Evolutionary conservation across 2,113 vertebrate genomes (phyloP).

Genomic region (Oceanodroma tethys): DNA sequence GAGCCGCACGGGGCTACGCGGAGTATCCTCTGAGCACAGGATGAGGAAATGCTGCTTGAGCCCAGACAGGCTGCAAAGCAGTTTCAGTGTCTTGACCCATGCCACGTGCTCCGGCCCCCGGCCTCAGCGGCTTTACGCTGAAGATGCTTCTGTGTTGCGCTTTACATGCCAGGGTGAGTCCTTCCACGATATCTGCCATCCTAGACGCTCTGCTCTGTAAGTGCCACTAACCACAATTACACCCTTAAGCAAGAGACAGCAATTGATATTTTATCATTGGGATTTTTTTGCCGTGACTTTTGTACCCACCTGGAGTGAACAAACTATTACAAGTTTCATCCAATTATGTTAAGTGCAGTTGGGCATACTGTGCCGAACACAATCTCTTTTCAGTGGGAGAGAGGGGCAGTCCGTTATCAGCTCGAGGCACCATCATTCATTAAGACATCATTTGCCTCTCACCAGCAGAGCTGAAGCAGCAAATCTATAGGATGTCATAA

Average conservation of each 20-base stretch:
- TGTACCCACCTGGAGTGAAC: conserved; percentile 23
- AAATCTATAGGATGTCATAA: conserved; percentile 20
- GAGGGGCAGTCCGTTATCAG: conserved; percentile 12
- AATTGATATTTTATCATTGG: neutral
- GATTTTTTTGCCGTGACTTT: neutral
- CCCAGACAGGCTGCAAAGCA: neutral
- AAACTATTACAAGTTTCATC: conserved; percentile 28
- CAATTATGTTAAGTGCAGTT: conserved; percentile 22
- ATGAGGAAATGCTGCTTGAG: neutral
- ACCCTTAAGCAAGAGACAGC: neutral
- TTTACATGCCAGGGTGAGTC: neutral
- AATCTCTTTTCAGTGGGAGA: neutral
- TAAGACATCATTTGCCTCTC: conserved; percentile 57
- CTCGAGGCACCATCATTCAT: conserved; percentile 33
- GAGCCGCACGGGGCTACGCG: rapidly evolving
- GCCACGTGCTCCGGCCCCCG: neutral
- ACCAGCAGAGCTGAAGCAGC: neutral
- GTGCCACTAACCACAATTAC: neutral
- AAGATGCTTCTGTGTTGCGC: neutral
- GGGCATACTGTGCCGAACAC: neutral
- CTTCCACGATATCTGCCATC: neutral
- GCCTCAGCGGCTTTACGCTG: neutral
- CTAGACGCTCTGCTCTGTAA: neutral
- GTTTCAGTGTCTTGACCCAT: neutral
- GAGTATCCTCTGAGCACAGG: neutral